These are phyloP conservation scores for Oncorhynchus mykiss DNA, from an alignment of 2,113 vertebrate genomes.

Conservation along the genomic window DNA sequence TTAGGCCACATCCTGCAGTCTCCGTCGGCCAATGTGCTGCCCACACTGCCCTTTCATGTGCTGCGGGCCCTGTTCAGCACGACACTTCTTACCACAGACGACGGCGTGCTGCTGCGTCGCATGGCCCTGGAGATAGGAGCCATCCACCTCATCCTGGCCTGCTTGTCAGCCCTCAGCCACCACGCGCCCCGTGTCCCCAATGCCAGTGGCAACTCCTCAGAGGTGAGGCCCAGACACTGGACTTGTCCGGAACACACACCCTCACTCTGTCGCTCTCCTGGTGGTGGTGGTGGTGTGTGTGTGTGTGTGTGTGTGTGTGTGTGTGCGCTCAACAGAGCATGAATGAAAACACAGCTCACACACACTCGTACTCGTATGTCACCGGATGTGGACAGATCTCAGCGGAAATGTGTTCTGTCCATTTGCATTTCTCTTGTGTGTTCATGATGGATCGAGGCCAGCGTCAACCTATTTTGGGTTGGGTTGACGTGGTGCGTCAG, in stretches of 20 bases:
- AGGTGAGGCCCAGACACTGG: conserved; percentile 73
- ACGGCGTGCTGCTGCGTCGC: conserved; percentile 89
- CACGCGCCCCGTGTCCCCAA: conserved; percentile 92
- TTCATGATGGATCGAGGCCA: background rate
- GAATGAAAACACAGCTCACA: too few relatives aligned
- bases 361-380: too few relatives aligned
- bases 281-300: too few relatives aligned
- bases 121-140: conserved; percentile 98
- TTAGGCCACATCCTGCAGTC: conserved; percentile 97
- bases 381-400: too few relatives aligned
- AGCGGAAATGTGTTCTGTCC: background rate
- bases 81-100: conserved; percentile 92
- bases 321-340: too few relatives aligned
- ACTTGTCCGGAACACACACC: too few relatives aligned
- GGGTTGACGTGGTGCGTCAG: background rate
- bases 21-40: conserved; percentile 94
- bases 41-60: conserved; percentile 95
- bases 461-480: background rate
- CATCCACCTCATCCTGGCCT: conserved; percentile 95
- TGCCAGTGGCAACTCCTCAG: conserved; percentile 81
- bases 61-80: conserved; percentile 89
- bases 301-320: too few relatives aligned
- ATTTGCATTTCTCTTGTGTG: background rate
- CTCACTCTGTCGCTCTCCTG: too few relatives aligned
- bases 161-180: conserved; percentile 96